Evolutionary conservation across 1,140 invertebrate genomes (phyloP).

Genomic region (Drosophila kikkawai): DNA sequence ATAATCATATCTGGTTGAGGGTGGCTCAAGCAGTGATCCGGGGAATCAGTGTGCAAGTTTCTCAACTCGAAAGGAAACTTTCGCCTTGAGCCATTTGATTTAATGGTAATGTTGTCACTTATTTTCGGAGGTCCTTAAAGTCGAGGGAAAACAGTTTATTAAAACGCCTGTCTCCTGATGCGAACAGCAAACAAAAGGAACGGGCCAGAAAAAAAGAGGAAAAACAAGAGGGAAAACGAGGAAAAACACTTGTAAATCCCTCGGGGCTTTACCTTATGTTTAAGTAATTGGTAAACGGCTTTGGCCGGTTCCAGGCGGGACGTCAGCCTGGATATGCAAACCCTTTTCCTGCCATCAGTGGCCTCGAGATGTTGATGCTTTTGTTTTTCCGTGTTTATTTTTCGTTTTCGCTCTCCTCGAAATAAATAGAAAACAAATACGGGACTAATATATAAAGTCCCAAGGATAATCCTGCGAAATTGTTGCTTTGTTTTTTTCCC

Average conservation of each 20-base stretch:
- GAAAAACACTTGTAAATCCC: constrained; percentile 75
- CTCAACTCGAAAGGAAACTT: constrained; percentile 8
- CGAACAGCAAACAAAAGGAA: constrained; percentile 17
- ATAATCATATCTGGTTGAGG: constrained; percentile 1
- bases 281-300: constrained; percentile 80
- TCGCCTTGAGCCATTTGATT: constrained; percentile 38
- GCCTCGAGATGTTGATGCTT: constrained; percentile 42
- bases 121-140: constrained; percentile 33
- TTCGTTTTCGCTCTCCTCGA: constrained; percentile 7
- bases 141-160: constrained; percentile 47
- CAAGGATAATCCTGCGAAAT: constrained; percentile 66
- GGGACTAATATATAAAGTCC: constrained; percentile 56
- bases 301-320: constrained; percentile 45
- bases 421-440: constrained; percentile 59
- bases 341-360: constrained; percentile 44
- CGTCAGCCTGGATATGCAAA: constrained; percentile 25
- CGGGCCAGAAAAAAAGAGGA: not conserved
- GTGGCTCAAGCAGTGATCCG: not conserved
- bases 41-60: not conserved
- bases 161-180: constrained; percentile 32
- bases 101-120: constrained; percentile 59
- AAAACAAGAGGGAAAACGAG: constrained; percentile 14
- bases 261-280: constrained; percentile 69
- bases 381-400: constrained; percentile 29
- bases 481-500: constrained; percentile 27